phyloP scores from a whole-genome alignment of 2,113 vertebrate species.

The Fulica atra region DNA sequence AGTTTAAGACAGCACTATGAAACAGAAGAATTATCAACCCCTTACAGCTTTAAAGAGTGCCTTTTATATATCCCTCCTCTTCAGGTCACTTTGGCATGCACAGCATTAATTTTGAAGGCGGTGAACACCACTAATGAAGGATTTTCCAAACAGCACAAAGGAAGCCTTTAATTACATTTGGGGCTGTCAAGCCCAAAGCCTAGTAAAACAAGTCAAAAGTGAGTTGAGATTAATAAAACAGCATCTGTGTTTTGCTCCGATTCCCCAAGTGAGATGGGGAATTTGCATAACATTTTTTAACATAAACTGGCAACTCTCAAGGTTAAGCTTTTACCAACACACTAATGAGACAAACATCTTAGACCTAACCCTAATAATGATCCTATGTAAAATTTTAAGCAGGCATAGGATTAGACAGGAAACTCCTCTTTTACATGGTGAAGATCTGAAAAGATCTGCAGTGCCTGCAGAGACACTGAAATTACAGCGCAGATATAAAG shows the following conservation, averaged over 20 bases:
- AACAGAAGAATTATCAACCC: not conserved
- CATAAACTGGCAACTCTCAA: not conserved
- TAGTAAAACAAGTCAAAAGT: constrained; percentile 55
- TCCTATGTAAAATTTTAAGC: constrained; percentile 9
- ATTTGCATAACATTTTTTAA: constrained; percentile 46
- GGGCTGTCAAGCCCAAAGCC: constrained; percentile 11
- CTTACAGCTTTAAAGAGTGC: not conserved
- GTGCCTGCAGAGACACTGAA: not conserved
- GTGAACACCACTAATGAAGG: constrained; percentile 12
- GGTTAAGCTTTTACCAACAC: not conserved
- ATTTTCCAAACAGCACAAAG: constrained; percentile 41
- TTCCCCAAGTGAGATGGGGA: not conserved
- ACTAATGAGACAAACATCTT: constrained; percentile 40
- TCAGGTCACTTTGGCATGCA: not conserved
- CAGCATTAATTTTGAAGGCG: not conserved
- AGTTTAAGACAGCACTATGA: not conserved
- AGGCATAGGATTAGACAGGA: constrained; percentile 14
- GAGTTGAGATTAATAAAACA: constrained; percentile 45
- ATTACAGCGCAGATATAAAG: not conserved
- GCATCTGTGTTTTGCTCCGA: not conserved
- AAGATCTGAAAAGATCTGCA: not conserved
- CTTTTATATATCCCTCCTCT: not conserved
- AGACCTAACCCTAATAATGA: constrained; percentile 8
- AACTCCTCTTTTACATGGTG: not conserved
- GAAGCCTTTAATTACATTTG: constrained; percentile 49